Evolutionary conservation across 2,113 vertebrate genomes (phyloP).

Genomic region (Glaucidium brasilianum): DNA sequence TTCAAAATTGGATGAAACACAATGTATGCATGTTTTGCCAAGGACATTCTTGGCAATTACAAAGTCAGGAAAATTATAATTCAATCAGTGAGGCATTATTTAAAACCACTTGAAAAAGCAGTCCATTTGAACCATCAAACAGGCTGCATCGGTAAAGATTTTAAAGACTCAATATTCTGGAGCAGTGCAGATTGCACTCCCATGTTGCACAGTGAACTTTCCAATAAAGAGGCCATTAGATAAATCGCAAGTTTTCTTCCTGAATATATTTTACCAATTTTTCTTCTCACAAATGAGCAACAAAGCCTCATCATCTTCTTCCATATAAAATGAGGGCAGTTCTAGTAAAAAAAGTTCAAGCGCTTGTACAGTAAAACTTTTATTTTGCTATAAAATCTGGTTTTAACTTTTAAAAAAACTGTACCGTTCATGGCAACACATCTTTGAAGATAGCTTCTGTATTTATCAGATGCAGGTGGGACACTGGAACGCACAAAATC

Average conservation of each 20-base stretch:
- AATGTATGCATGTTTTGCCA: slow-evolving; percentile 47
- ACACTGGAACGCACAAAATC: not conserved
- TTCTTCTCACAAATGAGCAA: not conserved
- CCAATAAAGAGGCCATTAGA: not conserved
- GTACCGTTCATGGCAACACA: not conserved
- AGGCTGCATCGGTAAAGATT: not conserved
- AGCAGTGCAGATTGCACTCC: not conserved
- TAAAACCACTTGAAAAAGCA: slow-evolving; percentile 48
- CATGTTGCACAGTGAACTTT: not conserved
- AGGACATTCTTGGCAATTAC: slow-evolving; percentile 61
- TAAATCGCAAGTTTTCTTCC: not conserved
- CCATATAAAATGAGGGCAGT: not conserved
- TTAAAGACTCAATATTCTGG: not conserved
- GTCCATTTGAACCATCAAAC: not conserved
- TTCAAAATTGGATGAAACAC: slow-evolving; percentile 49
- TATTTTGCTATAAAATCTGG: not conserved
- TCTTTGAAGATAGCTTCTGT: not conserved
- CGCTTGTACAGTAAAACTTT: not conserved
- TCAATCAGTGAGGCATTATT: slow-evolving; percentile 52
- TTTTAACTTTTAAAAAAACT: not conserved
- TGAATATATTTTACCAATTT: not conserved
- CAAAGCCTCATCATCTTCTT: not conserved
- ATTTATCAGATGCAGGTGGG: not conserved
- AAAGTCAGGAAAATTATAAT: slow-evolving; percentile 48
- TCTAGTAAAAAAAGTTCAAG: not conserved